phyloP scores from a whole-genome alignment of 1,140 invertebrate genomes.

The Lucilia cuprina region DNA sequence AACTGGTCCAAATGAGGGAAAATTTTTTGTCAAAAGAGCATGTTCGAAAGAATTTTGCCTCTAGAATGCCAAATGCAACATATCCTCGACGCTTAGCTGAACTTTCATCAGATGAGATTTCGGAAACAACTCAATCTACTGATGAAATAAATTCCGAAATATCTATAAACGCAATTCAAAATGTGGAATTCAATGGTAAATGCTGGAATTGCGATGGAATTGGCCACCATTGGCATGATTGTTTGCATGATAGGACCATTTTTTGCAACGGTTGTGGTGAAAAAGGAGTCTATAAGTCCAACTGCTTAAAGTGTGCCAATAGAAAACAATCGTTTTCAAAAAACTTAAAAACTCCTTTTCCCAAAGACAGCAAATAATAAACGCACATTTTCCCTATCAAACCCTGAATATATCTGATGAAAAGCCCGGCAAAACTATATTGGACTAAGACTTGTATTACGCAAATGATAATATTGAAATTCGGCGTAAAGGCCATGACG shows the following conservation, averaged over 20 bases:
- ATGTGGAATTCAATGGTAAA: not conserved
- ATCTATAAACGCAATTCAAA: not conserved
- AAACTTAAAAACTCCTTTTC: no score
- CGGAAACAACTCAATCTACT: not conserved
- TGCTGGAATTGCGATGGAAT: constrained; percentile 21
- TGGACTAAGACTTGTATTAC: no score
- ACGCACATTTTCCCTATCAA: no score
- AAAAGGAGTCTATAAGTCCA: not conserved
- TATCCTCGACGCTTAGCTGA: not conserved
- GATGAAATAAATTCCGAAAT: not conserved
- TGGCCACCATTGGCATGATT: constrained; percentile 1
- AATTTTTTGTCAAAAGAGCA: no score
- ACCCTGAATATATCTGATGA: no score
- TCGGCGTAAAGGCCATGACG: no score
- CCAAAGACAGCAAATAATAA: no score
- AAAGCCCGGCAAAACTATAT: no score
- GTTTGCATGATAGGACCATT: not conserved
- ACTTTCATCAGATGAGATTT: not conserved
- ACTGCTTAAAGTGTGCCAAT: not conserved
- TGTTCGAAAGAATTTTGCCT: no score
- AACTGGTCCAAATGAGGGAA: no score
- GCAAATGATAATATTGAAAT: no score
- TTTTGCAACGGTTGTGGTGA: constrained; percentile 24
- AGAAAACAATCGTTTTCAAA: not conserved
- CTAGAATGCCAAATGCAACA: no score